Percentiles rank a stretch among this genome's conserved stretches.
Evolutionary conservation across 2,888 invertebrate species (phyloP).

Genomic region (Rugalucina vietnamica): DNA sequence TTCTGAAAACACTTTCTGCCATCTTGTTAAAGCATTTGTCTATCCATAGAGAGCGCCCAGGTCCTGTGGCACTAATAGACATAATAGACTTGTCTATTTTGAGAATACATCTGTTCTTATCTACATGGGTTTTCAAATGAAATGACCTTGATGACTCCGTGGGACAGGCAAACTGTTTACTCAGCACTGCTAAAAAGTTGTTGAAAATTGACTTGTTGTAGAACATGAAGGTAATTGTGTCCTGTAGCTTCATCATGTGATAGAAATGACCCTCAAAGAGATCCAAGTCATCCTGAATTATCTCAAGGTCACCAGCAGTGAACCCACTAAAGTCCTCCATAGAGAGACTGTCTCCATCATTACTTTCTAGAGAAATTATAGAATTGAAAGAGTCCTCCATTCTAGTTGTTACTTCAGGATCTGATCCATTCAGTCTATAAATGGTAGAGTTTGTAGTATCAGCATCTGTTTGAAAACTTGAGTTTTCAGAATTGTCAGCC

Average conservation of each 20-base stretch:
- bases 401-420: too few species aligned
- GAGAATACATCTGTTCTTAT: not conserved
- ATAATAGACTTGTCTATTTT: not conserved
- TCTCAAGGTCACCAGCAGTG: not conserved
- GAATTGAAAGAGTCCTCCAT: too few species aligned
- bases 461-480: too few species aligned
- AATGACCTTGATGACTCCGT: not conserved
- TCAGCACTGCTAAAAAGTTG: not conserved
- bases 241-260: not conserved
- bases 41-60: not conserved
- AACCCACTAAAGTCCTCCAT: not conserved
- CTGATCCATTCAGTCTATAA: too few species aligned
- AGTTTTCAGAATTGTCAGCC: too few species aligned
- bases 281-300: not conserved
- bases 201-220: not conserved
- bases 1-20: not conserved
- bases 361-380: too few species aligned
- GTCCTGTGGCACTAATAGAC: not conserved
- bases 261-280: not conserved
- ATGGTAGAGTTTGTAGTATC: too few species aligned
- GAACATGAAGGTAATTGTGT: not conserved
- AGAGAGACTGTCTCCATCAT: not conserved
- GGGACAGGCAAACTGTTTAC: not conserved
- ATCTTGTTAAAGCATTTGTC: not conserved
- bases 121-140: not conserved